Base-by-base conservation (phyloP, 2,888 invertebrate species). In the Elgonia sp. region DNA sequence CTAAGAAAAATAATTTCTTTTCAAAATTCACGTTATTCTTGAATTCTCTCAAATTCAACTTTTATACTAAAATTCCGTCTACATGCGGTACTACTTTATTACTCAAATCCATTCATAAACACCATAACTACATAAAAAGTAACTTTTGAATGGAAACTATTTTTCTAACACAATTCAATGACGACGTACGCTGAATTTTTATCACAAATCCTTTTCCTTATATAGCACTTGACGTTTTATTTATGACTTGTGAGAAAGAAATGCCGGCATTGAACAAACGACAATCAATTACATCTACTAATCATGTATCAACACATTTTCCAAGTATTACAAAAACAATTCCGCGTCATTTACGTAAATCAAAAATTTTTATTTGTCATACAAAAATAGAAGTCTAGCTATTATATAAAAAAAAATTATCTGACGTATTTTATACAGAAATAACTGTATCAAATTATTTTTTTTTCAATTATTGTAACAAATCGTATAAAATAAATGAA, bases 211-310 rank as follows among this genome's bases (percentile, higher is more conserved):
- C 21, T 75, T 75, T 83, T 75, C 75, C 65, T 83, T 75, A 69
- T 75, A 60, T 46, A 75, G 75, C 60, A 37, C 60, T 75, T 29
- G 69, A 55, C 72, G 37, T 42, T 75, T 75, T 76, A 76, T 84
- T 84, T 76, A 62, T 76, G 84, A 76, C 84, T 84, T 84, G 84
- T 42, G 69, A 76, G 70, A 84, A 84, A 84, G 84, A 84, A 84
- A 84, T 84, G 84, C 70, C 5, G 84, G 53, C 84, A 84, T 84
- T 84, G 84, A 84, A 84, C 69, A 70, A 73, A 69, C 69, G 62
- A 62, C 84, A 76, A 84, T 84, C 70, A 84, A 84, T 84, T 84
- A 76, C 84, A 84, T 84, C 70, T 69, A 39, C 50, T 76, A 84
- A 76, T 69, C 84, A 76, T 76, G 84, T 76, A 84, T 84, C 84